These are phyloP conservation scores for Graphium colonna DNA, from an alignment of 2,888 invertebrate genomes.

Conservation along the genomic window DNA sequence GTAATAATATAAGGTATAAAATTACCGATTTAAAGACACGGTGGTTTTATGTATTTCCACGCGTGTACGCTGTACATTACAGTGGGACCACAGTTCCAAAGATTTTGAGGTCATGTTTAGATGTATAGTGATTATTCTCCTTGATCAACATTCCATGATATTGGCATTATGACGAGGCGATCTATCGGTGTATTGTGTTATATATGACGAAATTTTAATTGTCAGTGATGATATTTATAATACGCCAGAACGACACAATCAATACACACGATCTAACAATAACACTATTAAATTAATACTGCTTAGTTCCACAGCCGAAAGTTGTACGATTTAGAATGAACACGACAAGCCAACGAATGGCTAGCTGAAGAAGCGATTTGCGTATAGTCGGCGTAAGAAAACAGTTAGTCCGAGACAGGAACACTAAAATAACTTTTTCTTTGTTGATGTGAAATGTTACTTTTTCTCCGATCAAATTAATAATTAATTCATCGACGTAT, in stretches of 20 bases:
- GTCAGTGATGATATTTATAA: not conserved
- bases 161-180: no score
- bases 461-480: not conserved
- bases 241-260: not conserved
- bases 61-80: no score
- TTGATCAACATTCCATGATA: no score
- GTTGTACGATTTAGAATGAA: conserved; percentile 15
- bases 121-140: no score
- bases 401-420: not conserved
- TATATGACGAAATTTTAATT: no score
- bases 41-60: no score
- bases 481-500: not conserved
- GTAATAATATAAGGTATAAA: no score
- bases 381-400: not conserved
- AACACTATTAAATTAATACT: conserved; percentile 1
- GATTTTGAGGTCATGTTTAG: no score
- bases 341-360: not conserved
- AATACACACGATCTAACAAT: not conserved
- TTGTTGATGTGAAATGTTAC: not conserved
- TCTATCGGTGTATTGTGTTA: no score
- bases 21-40: no score
- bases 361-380: conserved; percentile 5
- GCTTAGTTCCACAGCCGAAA: conserved; percentile 16
- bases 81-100: no score
- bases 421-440: not conserved